Conservation (phyloP, 2,888 invertebrate species). For the Dascillus cervinus region DNA sequence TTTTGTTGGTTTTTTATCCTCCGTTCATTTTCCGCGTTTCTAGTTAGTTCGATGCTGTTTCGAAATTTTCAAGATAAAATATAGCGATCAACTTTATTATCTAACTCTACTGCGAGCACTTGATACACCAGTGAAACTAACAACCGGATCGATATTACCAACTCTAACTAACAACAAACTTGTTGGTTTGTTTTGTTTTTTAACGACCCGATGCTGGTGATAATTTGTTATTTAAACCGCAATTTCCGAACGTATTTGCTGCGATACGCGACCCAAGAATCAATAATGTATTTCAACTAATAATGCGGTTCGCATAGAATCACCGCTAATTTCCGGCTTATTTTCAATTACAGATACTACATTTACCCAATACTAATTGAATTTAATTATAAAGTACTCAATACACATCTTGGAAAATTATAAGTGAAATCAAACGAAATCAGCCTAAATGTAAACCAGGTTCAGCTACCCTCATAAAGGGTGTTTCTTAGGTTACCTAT, state of each 20-base stretch:
- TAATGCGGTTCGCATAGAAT: constrained; percentile 13
- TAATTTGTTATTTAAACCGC: constrained; percentile 24
- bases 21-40: constrained; percentile 24
- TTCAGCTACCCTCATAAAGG: too few relatives aligned
- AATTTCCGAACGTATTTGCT: constrained; percentile 23
- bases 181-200: neutral
- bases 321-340: constrained; percentile 14
- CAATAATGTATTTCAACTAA: constrained; percentile 21
- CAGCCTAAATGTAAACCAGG: too few relatives aligned
- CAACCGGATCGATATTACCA: too few relatives aligned
- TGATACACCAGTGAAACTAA: too few relatives aligned
- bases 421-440: too few relatives aligned
- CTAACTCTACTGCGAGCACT: too few relatives aligned
- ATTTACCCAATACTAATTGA: too few relatives aligned
- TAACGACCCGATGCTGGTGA: neutral
- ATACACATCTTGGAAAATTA: too few relatives aligned
- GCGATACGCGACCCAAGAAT: constrained; percentile 16
- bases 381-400: too few relatives aligned
- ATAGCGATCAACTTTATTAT: too few relatives aligned
- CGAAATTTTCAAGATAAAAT: constrained; percentile 10
- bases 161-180: too few relatives aligned
- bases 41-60: constrained; percentile 15
- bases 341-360: constrained; percentile 12
- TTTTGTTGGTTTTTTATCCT: constrained; percentile 26
- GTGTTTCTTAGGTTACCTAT: too few relatives aligned